These are phyloP conservation scores for Monopis laevigella DNA, from an alignment of 2,888 invertebrate species.

Conservation along the genomic window DNA sequence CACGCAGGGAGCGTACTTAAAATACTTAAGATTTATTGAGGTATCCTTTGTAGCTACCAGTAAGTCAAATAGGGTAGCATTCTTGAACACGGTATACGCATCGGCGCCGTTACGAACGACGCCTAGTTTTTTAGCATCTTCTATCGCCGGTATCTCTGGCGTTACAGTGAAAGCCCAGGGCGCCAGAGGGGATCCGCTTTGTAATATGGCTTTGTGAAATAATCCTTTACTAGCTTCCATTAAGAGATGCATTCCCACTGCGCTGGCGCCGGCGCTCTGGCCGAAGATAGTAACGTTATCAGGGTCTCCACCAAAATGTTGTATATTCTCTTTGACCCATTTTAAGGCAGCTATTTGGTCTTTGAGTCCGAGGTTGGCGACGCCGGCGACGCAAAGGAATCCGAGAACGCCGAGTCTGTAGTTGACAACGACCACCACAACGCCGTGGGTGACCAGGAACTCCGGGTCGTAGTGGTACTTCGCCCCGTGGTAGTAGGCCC, in stretches of 20 bases:
- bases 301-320: conserved; percentile 50
- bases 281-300: conserved; percentile 53
- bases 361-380: conserved; percentile 49
- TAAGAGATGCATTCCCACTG: conserved; percentile 45
- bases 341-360: conserved; percentile 51
- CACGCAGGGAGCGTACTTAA: conserved; percentile 48
- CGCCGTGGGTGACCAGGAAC: conserved; percentile 43
- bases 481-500: conserved; percentile 50
- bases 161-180: conserved; percentile 51
- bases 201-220: conserved; percentile 48
- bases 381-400: conserved; percentile 43
- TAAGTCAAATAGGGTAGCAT: conserved; percentile 30
- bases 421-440: conserved; percentile 42
- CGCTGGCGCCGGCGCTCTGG: conserved; percentile 50
- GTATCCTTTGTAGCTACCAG: conserved; percentile 32
- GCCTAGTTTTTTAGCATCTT: conserved; percentile 40
- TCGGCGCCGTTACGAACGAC: conserved; percentile 26
- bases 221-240: conserved; percentile 39
- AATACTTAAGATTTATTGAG: conserved; percentile 39
- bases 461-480: conserved; percentile 51
- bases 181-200: conserved; percentile 43
- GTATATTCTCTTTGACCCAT: conserved; percentile 49
- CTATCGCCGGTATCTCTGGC: conserved; percentile 28
- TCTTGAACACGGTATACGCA: conserved; percentile 32
- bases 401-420: conserved; percentile 50